A percentile compares a stretch with the other conserved stretches of the same genome.
Conservation (phyloP, 2,888 invertebrate genomes). For the Dasysyrphus tricinctus region DNA sequence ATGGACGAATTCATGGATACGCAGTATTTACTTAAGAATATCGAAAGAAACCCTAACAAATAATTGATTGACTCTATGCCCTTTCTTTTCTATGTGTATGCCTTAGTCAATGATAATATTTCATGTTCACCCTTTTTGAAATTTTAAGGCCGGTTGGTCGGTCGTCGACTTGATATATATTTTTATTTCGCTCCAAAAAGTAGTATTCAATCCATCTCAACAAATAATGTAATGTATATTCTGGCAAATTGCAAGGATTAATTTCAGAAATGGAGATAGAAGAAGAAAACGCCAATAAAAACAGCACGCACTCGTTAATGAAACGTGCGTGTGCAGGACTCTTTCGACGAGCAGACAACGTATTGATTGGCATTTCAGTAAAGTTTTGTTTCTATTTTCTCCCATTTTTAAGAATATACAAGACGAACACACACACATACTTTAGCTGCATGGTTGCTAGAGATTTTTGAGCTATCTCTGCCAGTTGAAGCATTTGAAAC, state of each 20-base stretch:
- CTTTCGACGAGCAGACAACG: conserved; percentile 3
- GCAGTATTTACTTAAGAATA: conserved; percentile 67
- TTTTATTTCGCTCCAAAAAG: conserved; percentile 23
- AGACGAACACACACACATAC: conserved; percentile 1
- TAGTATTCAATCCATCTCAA: conserved; percentile 50
- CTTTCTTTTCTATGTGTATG: conserved; percentile 9
- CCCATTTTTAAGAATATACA: conserved; percentile 19
- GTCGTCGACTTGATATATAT: background rate
- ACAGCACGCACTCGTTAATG: conserved; percentile 67
- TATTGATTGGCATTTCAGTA: conserved; percentile 26
- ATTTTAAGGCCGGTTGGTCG: background rate
- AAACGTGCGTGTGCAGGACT: conserved; percentile 68
- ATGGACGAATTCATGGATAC: conserved; percentile 40
- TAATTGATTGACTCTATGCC: conserved; percentile 47
- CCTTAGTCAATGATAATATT: conserved; percentile 14
- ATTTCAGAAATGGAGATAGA: conserved; percentile 43
- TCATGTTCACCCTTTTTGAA: conserved; percentile 16
- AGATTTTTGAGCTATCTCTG: background rate
- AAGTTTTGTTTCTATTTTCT: conserved; percentile 5
- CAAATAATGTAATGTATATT: conserved; percentile 45
- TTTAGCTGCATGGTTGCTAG: background rate
- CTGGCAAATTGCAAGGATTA: conserved; percentile 69
- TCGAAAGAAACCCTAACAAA: conserved; percentile 47
- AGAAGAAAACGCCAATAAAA: conserved; percentile 55
- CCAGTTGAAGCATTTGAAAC: background rate